A percentile compares a stretch with the other conserved stretches of the same genome.
These are phyloP conservation scores for Electrona antarctica DNA, from an alignment of 2,113 vertebrate genomes.

Conservation along the genomic window DNA sequence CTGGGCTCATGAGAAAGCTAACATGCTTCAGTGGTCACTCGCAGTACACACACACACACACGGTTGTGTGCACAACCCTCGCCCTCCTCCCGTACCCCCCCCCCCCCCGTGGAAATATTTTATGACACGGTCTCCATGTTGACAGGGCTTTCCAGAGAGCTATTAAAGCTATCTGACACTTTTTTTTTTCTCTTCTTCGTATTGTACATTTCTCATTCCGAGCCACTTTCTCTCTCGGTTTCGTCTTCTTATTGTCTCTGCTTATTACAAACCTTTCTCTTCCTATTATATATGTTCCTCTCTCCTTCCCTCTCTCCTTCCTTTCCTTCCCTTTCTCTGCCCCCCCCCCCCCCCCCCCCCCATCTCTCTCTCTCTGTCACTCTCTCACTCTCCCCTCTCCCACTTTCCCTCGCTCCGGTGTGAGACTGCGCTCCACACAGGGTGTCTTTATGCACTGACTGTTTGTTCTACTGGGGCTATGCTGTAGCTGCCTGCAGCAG, in stretches of 20 bases:
- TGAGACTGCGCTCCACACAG: slow-evolving; percentile 58
- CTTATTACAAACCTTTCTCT: not conserved
- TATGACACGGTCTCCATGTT: slow-evolving; percentile 45
- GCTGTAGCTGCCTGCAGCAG: slow-evolving; percentile 5
- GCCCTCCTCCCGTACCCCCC: not conserved
- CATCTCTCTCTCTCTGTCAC: no score
- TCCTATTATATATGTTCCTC: not conserved
- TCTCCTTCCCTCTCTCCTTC: not conserved
- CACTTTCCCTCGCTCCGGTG: slow-evolving; percentile 47
- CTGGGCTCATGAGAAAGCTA: slow-evolving; percentile 48
- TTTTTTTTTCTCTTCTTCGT: not conserved
- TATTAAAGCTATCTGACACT: slow-evolving; percentile 3
- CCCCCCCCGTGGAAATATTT: slow-evolving; percentile 38
- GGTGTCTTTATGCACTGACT: slow-evolving; percentile 52
- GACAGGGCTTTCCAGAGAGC: slow-evolving; percentile 34
- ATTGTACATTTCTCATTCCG: slow-evolving; percentile 17
- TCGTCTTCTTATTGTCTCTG: slow-evolving; percentile 3
- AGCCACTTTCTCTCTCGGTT: slow-evolving; percentile 1
- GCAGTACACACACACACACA: slow-evolving; percentile 10
- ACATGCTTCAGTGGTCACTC: slow-evolving; percentile 29
- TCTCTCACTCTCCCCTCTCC: not conserved
- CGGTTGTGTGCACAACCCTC: slow-evolving; percentile 27
- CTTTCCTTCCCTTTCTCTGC: not conserved
- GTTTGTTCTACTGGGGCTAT: slow-evolving; percentile 52
- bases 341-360: not conserved